Base-by-base conservation (phyloP, 2,113 vertebrate genomes). In the Lycocorax pyrrhopterus region DNA sequence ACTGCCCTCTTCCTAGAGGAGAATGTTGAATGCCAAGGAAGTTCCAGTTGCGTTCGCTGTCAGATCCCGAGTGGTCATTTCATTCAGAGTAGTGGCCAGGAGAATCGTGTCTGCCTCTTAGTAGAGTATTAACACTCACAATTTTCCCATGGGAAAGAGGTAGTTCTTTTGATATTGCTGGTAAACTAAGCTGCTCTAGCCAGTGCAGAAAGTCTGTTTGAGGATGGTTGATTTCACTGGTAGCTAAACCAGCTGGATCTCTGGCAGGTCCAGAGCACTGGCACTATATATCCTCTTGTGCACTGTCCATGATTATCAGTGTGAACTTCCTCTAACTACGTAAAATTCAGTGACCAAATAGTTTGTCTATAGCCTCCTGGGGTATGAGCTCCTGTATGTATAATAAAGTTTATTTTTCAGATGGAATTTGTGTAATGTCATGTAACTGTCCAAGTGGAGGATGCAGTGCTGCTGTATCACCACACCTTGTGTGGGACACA, bases 391-490 rank as follows among this genome's bases (percentile, higher is more conserved):
- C 69, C 69, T 85, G 82, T 95, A 76, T 91, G 87, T 95, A 85
- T 60, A 97, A 97, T 97, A 97, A 97, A 97, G 81, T 90, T 91
- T 95, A 96, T 97, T 97, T 97, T 97, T 94, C 43, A 55, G 77
- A 82, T 56, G 33, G 52, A 44, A 56, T 87, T 69, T 19, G 13
- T 73, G 21, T 75, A 9, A 20, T 29, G 7, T 67, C 30, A 4
- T 22, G 27, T 47, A 14, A 22, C n/a, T 73, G 44, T 64, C 33
- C 22, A 9, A 25, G 27, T 25, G 26, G 33, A 74, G 37, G 32
- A 19, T 30, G 4, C 13, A 11, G 9, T 55, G 68, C 73, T 92
- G 39, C 66, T 84, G 4, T 29, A 9, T 47, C 39, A 7, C n/a
- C 46, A 7, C 44, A 43, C 26, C 46, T 71, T 25, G 14, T 32